These are phyloP conservation scores for Pampus argenteus DNA, from an alignment of 2,797 vertebrate genomes.

Conservation along the genomic window DNA sequence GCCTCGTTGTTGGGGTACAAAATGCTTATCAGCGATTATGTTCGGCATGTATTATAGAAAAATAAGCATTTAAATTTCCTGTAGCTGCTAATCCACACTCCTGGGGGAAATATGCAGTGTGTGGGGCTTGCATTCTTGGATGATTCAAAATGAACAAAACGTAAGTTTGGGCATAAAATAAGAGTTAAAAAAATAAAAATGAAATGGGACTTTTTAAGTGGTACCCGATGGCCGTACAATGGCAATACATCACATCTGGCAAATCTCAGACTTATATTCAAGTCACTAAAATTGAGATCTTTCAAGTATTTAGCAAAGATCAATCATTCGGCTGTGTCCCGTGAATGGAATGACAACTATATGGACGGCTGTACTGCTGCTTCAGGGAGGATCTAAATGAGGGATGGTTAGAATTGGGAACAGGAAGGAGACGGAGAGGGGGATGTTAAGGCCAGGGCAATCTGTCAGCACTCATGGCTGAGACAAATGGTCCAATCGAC, in stretches of 20 bases:
- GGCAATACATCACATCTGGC: conserved; percentile 1
- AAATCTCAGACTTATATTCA: conserved; percentile 18
- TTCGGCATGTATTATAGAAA: conserved; percentile 50
- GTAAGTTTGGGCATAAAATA: background rate
- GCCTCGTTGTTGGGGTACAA: conserved; percentile 38
- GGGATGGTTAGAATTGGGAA: conserved; percentile 48
- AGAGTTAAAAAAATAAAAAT: background rate
- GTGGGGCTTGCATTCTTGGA: conserved; percentile 17
- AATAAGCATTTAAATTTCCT: conserved; percentile 52
- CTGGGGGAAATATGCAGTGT: conserved; percentile 4
- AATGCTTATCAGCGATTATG: conserved; percentile 51
- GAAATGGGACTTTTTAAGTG: conserved; percentile 1
- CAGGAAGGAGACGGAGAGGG: conserved; percentile 52
- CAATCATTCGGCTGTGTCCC: conserved; percentile 32
- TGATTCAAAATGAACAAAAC: conserved; percentile 22
- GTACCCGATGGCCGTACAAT: background rate
- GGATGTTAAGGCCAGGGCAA: conserved; percentile 65
- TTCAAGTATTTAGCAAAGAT: conserved; percentile 27
- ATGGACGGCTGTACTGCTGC: conserved; percentile 45
- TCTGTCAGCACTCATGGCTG: conserved; percentile 71
- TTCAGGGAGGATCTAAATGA: conserved; percentile 51
- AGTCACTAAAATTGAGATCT: conserved; percentile 11
- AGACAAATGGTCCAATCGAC: conserved; percentile 78
- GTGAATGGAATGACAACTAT: conserved; percentile 42
- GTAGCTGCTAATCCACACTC: conserved; percentile 29